phyloP scores from a whole-genome alignment of 2,797 vertebrate species.

The Peromyscus attwateri region DNA sequence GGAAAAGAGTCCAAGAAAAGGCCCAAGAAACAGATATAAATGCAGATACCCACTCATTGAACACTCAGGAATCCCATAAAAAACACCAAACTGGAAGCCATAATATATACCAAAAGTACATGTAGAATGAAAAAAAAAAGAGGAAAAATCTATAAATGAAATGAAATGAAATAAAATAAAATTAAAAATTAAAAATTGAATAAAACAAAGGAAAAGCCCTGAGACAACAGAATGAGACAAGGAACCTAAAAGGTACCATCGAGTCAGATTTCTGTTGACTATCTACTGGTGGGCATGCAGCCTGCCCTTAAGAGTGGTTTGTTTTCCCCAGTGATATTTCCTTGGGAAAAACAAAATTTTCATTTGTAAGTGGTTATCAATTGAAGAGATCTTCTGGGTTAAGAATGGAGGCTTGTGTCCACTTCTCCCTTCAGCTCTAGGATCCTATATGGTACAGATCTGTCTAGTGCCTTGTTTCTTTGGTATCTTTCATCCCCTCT shows the following conservation, averaged over 20 bases:
- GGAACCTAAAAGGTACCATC: background rate
- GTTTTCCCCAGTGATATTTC: background rate
- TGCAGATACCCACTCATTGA: background rate
- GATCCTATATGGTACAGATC: background rate
- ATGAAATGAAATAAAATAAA: background rate
- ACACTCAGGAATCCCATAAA: background rate
- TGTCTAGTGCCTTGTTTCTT: background rate
- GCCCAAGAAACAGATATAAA: background rate
- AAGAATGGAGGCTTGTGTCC: background rate
- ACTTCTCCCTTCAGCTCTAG: background rate
- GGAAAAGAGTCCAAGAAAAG: background rate
- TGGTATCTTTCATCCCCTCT: background rate
- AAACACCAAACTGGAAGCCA: background rate
- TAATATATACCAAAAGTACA: background rate
- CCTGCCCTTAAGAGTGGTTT: background rate
- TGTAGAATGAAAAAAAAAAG: too few species aligned
- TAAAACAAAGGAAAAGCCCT: background rate
- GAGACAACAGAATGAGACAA: background rate
- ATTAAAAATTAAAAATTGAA: background rate
- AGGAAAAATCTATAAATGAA: background rate
- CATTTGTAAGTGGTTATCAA: background rate
- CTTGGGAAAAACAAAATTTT: background rate
- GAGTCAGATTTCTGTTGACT: background rate
- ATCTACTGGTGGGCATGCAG: background rate
- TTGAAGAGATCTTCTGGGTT: background rate